A percentile compares a stretch with the other conserved stretches of the same genome.
phyloP scores from a whole-genome alignment of 2,113 vertebrate genomes.

The Taurulus bubalis region DNA sequence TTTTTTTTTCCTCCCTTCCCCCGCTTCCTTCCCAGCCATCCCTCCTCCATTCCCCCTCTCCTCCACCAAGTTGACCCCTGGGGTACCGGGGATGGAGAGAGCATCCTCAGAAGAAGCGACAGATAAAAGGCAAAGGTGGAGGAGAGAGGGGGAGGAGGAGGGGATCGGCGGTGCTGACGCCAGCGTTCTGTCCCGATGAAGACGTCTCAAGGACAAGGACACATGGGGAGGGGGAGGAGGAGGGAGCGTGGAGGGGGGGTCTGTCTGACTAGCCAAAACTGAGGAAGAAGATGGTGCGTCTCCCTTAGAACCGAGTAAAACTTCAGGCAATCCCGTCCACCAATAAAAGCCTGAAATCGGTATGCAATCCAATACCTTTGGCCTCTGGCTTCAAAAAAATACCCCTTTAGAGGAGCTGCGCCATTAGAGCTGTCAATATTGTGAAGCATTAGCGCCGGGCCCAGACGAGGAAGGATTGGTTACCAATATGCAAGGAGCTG shows the following conservation, averaged over 20 bases:
- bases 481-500: slow-evolving; percentile 55
- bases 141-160: slow-evolving; percentile 43
- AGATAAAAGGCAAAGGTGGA: slow-evolving; percentile 73
- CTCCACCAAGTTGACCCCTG: slow-evolving; percentile 59
- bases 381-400: slow-evolving; percentile 14
- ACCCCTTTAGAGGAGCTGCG: slow-evolving; percentile 30
- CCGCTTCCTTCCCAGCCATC: slow-evolving; percentile 6
- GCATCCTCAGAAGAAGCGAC: slow-evolving; percentile 73
- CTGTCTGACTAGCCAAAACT: slow-evolving; percentile 28
- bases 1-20: not conserved
- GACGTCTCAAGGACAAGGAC: slow-evolving; percentile 85
- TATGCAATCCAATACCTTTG: slow-evolving; percentile 27
- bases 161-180: slow-evolving; percentile 75
- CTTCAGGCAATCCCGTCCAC: slow-evolving; percentile 15
- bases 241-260: not conserved
- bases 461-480: slow-evolving; percentile 66
- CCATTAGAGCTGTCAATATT: slow-evolving; percentile 70
- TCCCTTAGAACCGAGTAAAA: slow-evolving; percentile 16
- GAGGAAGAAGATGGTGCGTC: slow-evolving; percentile 3
- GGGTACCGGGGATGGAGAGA: slow-evolving; percentile 64
- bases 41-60: not conserved
- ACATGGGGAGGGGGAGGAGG: slow-evolving; percentile 6
- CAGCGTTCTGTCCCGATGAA: slow-evolving; percentile 80
- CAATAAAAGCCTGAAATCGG: slow-evolving; percentile 48
- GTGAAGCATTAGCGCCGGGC: slow-evolving; percentile 58